Evolutionary conservation across 2,888 invertebrate genomes (phyloP), one percentile per base, ranked within the genome.

Genomic region (Hyppa rectilinea): DNA sequence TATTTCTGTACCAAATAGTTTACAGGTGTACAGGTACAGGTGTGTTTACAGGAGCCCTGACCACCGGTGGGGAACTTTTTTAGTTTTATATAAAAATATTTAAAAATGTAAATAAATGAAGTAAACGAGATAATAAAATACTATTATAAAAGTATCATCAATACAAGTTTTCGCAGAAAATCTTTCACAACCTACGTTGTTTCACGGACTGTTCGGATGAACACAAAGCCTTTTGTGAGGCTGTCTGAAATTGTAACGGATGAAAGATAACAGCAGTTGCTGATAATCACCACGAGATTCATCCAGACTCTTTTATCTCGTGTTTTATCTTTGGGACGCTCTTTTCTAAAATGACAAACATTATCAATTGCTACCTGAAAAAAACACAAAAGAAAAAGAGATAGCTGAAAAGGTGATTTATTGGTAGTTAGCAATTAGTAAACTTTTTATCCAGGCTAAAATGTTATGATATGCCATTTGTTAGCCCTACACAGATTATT

Each of bases 181-280:
- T 60, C 23, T 75, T 56, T 55, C 31, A 68, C 43, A n/a, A 34
- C 1, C n/a, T 23, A 14, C 7, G 14, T 62, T 58, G 40, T 65
- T 56, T 36, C 17, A 52, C 20, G 5, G n/a, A 58, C 20, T 58
- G 12, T 43, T 34, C n/a, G 23, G 20, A 50, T 9, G 10, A 52
- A 52, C 31, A 63, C 47, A 67, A 61, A 58, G 52, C 14, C 31
- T 47, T 23, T 67, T 78, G 45, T 78, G 43, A 31, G 17, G 7
- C 47, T 73, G 20, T 56, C 58, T 53, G 9, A 49, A 20, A 73
- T 53, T 53, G 31, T 49, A 34, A 52, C n/a, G 29, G 36, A 12
- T 58, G 52, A 62, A 20, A 62, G 20, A 62, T 59, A 53, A 71
- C 36, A 53, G 4, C 6, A 2, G 29, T 23, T 14, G 23, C 29